phyloP scores from a whole-genome alignment of 2,797 vertebrate genomes.

The Myripristis jacobus region DNA sequence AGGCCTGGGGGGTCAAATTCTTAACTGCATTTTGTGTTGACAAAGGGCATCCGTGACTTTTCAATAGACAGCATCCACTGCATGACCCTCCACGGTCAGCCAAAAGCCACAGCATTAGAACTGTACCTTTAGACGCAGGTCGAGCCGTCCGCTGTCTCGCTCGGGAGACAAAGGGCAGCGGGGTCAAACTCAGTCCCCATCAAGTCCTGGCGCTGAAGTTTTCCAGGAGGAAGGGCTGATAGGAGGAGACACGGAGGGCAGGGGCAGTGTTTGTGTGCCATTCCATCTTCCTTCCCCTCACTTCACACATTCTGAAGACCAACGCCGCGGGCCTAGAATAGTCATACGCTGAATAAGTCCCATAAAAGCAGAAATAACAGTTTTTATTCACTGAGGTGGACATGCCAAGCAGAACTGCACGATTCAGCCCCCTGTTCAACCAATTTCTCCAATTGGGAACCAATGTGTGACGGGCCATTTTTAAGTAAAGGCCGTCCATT shows the following conservation, averaged over 20 bases:
- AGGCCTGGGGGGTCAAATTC: no score
- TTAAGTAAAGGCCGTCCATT: slow-evolving; percentile 69
- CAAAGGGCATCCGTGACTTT: neutral
- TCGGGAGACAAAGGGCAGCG: slow-evolving; percentile 3
- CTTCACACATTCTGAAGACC: slow-evolving; percentile 56
- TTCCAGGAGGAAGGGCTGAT: slow-evolving; percentile 48
- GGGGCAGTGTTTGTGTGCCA: slow-evolving; percentile 57
- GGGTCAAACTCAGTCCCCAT: slow-evolving; percentile 37
- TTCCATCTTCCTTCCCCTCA: slow-evolving; percentile 53
- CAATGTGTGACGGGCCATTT: slow-evolving; percentile 68
- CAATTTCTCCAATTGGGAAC: slow-evolving; percentile 72
- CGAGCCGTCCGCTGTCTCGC: slow-evolving; percentile 6
- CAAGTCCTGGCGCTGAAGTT: neutral
- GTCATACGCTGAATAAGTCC: slow-evolving; percentile 53
- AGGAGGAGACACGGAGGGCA: slow-evolving; percentile 43
- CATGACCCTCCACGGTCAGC: neutral
- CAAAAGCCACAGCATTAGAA: neutral
- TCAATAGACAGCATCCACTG: neutral
- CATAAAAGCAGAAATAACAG: slow-evolving; percentile 70
- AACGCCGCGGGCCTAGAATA: slow-evolving; percentile 45
- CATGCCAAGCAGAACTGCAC: slow-evolving; percentile 55
- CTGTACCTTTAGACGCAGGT: slow-evolving; percentile 44
- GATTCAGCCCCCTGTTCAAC: slow-evolving; percentile 65
- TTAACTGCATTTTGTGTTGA: neutral
- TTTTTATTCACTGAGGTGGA: slow-evolving; percentile 62